Evolutionary conservation across 2,113 vertebrate genomes (phyloP).

Genomic region (Muscicapa adusta): DNA sequence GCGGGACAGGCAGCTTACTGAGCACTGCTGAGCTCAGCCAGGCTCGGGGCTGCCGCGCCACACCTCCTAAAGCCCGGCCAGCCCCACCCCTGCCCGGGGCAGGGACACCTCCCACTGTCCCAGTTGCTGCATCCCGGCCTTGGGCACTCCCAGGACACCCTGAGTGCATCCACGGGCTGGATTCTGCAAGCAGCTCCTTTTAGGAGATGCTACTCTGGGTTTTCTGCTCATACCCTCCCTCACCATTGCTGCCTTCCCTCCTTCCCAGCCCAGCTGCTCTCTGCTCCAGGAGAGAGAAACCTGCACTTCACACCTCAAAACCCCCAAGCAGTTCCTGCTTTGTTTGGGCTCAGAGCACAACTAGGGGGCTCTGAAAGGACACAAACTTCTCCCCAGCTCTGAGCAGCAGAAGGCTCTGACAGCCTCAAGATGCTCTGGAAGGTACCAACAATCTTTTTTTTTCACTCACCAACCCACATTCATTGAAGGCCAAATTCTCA

Average conservation of each 20-base stretch:
- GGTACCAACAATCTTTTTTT: not conserved
- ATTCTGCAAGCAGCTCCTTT: not conserved
- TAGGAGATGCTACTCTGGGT: accelerated
- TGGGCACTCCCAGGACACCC: not conserved
- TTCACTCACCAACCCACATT: constrained; percentile 87
- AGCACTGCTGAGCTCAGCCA: not conserved
- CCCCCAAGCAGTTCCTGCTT: not conserved
- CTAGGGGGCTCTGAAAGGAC: not conserved
- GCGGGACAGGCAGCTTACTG: too few relatives aligned
- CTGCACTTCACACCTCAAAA: not conserved
- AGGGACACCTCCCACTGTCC: accelerated
- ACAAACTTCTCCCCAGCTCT: not conserved
- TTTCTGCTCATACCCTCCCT: not conserved
- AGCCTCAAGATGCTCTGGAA: not conserved
- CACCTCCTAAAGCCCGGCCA: accelerated
- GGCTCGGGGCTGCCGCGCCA: too few relatives aligned
- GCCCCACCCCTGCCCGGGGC: not conserved
- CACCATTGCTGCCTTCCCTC: not conserved
- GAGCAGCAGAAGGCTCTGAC: not conserved
- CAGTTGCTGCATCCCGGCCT: accelerated
- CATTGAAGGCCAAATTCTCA: constrained; percentile 80
- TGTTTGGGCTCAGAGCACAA: not conserved
- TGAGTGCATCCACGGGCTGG: accelerated
- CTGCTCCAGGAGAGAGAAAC: not conserved
- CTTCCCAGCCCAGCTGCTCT: not conserved